Conservation (phyloP, 1,140 invertebrate species). For the Chionoecetes opilio region DNA sequence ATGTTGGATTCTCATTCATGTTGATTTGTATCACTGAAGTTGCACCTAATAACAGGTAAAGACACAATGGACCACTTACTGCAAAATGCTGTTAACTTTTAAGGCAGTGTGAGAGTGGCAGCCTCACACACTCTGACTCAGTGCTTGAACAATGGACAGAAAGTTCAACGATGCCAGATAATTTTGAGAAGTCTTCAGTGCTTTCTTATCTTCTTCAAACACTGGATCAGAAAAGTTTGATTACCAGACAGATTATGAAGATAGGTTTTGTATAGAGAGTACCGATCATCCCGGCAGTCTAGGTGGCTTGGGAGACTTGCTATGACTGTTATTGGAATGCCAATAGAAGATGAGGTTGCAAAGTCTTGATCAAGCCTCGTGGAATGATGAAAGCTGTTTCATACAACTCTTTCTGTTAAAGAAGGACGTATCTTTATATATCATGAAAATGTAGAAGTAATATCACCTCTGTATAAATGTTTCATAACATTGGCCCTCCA, state of each 20-base stretch:
- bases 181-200: conserved; percentile 50
- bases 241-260: conserved; percentile 34
- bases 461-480: conserved; percentile 67
- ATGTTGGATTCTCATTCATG: background rate
- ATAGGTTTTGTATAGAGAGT: conserved; percentile 65
- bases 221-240: conserved; percentile 49
- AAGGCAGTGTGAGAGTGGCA: conserved; percentile 14
- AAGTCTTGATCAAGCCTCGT: conserved; percentile 52
- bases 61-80: conserved; percentile 56
- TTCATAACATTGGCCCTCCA: conserved; percentile 68
- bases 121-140: conserved; percentile 13
- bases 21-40: background rate
- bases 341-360: conserved; percentile 73
- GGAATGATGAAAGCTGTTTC: conserved; percentile 58
- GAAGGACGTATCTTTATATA: conserved; percentile 73
- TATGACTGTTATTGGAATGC: conserved; percentile 72
- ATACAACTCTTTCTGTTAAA: conserved; percentile 73
- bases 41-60: conserved; percentile 31
- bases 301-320: conserved; percentile 57
- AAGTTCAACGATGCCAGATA: conserved; percentile 47
- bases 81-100: conserved; percentile 29
- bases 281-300: conserved; percentile 52
- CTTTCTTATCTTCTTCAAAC: conserved; percentile 49
- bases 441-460: conserved; percentile 66
- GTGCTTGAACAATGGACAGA: conserved; percentile 35